phyloP scores from a whole-genome alignment of 1,140 invertebrate species.

The Manduca sexta region DNA sequence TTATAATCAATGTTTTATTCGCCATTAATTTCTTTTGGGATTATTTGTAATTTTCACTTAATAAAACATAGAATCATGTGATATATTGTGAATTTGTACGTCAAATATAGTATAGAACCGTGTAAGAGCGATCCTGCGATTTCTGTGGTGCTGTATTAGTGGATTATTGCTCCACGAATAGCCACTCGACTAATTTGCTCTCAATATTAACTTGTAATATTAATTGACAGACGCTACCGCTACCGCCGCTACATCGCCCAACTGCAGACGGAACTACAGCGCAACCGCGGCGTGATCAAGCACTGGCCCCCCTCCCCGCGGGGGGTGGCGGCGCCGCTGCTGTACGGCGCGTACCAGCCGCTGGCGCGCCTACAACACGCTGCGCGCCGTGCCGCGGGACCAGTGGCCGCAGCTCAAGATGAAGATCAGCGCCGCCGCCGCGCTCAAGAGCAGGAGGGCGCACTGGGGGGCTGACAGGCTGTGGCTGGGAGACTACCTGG shows the following conservation, averaged over 20 bases:
- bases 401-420: conserved; percentile 92
- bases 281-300: conserved; percentile 25
- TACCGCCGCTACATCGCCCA: conserved; percentile 84
- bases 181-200: neutral
- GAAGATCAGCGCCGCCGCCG: conserved; percentile 86
- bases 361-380: conserved; percentile 92
- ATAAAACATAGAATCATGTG: neutral
- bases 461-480: conserved; percentile 88
- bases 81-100: too few relatives aligned
- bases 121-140: neutral
- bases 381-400: conserved; percentile 85
- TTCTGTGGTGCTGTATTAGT: too few relatives aligned
- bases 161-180: neutral
- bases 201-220: neutral
- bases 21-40: neutral
- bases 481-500: conserved; percentile 96
- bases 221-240: conserved; percentile 80
- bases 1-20: neutral
- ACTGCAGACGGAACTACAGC: conserved; percentile 61
- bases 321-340: conserved; percentile 73
- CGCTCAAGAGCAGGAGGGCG: conserved; percentile 81
- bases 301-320: conserved; percentile 86
- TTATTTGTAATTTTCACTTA: neutral
- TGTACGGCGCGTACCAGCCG: conserved; percentile 80
- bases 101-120: too few relatives aligned